Evolutionary conservation across 2,797 vertebrate genomes (phyloP).

Genomic region (Neopelma chrysocephalum): DNA sequence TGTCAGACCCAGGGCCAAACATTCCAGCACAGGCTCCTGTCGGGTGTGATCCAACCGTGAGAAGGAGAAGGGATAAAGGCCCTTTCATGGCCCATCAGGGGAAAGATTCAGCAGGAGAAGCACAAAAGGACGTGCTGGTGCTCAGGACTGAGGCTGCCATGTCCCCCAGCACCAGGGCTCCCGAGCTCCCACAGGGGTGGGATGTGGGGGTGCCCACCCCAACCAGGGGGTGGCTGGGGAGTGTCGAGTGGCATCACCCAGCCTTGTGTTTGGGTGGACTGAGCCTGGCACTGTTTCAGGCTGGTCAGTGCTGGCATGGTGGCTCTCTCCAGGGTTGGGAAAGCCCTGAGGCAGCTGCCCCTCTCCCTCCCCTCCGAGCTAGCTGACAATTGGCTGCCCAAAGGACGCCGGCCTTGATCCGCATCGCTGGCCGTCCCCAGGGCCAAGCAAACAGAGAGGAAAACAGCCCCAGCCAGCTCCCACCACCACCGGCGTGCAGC

Average conservation of each 20-base stretch:
- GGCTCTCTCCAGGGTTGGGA: constrained; percentile 3
- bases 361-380: constrained; percentile 56
- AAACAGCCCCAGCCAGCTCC: neutral
- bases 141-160: neutral
- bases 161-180: neutral
- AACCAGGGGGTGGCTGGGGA: neutral
- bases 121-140: neutral
- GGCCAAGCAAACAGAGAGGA: constrained; percentile 52
- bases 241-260: accelerated
- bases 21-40: neutral
- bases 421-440: constrained; percentile 17
- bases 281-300: neutral
- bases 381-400: constrained; percentile 26
- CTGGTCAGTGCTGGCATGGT: neutral
- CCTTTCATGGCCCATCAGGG: neutral
- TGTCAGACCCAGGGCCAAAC: neutral
- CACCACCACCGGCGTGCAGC: neutral
- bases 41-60: neutral
- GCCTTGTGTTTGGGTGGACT: neutral
- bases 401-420: constrained; percentile 48
- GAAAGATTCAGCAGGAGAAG: neutral
- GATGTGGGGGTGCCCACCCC: accelerated
- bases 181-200: accelerated
- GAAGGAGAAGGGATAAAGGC: constrained; percentile 21
- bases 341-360: constrained; percentile 16